Base-by-base conservation (phyloP, 2,888 invertebrate genomes). In the Thumatha senex region DNA sequence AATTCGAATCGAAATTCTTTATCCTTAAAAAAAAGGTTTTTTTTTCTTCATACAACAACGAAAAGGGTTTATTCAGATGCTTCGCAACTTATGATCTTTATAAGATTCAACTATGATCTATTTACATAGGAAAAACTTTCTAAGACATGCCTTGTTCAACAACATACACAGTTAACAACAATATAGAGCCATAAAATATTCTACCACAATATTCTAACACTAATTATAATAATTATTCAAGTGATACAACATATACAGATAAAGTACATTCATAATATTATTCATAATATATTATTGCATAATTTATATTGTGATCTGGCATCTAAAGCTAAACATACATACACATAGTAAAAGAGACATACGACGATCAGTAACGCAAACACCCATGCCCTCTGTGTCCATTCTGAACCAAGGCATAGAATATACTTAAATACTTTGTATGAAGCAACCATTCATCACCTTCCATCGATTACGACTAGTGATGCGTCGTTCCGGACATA, bases 161-260 rank as follows among this genome's bases (percentile, higher is more conserved):
- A 83, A 82, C 78, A 79, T 81, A 74, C 67, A 66, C 67, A 73
- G 78, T 80, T 76, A 85, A 82, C 76, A 80, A 76, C 78, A 77
- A 69, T 63, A 67, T 78, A 80, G 80, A 79, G 78, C 80, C 78
- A 40, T n/a, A 74, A 79, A 78, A 78, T 65, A 72, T 49, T 58
- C 70, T 72, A 74, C 62, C 51, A 60, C 63, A 65, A 31, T 31
- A 31, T 70, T 67, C 67, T 70, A 70, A 61, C 18, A 5, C 51
- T 74, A 24, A 31, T 31, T 11, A 31, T 31, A 10, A 41, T 53
- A 72, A 70, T 71, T 72, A 76, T 74, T 76, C 73, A 77, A 77
- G 75, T 75, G 69, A 75, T 82, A 80, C 85, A 82, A 86, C 82
- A 89, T 88, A 85, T 87, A 88, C 86, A 88, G 78, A 87, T 72